These are phyloP conservation scores for Heliconius himera DNA, from an alignment of 1,140 invertebrate species.

Conservation along the genomic window DNA sequence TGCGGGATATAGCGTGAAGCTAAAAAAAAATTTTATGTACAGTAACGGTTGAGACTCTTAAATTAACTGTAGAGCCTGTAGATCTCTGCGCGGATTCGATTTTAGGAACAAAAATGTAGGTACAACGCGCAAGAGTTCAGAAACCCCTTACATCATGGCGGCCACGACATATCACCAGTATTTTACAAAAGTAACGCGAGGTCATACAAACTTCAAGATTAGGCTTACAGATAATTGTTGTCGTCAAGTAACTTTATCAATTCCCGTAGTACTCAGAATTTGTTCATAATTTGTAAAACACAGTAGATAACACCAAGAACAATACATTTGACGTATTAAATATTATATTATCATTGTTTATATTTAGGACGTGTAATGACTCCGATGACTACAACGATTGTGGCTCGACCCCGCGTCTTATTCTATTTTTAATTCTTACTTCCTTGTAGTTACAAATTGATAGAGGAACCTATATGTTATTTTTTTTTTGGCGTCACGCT, in stretches of 20 bases:
- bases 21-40: not conserved
- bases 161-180: too few relatives aligned
- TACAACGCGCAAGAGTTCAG: too few relatives aligned
- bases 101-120: too few relatives aligned
- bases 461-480: not conserved
- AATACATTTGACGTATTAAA: not conserved
- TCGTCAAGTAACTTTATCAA: slow-evolving; percentile 7
- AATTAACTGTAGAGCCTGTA: too few relatives aligned
- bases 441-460: not conserved
- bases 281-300: not conserved
- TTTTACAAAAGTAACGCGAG: not conserved
- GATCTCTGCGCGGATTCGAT: too few relatives aligned
- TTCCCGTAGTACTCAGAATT: not conserved
- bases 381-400: not conserved
- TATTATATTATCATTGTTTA: slow-evolving; percentile 16
- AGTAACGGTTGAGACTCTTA: too few relatives aligned
- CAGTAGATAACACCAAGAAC: not conserved
- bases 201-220: slow-evolving; percentile 4
- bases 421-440: not conserved
- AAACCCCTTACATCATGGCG: too few relatives aligned
- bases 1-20: too few relatives aligned
- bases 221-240: not conserved
- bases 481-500: too few relatives aligned
- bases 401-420: not conserved
- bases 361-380: slow-evolving; percentile 18